Evolutionary conservation across 2,888 invertebrate species (phyloP), one percentile per base, ranked within the genome.

Genomic region (Rutpela maculata): DNA sequence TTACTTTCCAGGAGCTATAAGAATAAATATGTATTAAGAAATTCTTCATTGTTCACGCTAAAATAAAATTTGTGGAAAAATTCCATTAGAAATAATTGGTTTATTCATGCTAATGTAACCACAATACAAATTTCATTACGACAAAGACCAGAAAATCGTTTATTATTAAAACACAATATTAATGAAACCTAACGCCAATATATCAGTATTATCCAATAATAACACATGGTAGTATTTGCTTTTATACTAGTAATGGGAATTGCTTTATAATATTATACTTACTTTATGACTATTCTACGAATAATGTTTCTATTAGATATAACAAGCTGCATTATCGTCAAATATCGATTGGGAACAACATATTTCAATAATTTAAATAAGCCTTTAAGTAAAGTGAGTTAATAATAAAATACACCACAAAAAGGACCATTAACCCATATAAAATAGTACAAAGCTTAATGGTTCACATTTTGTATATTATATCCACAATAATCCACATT

Each of bases 241-340:
- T n/a, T 50, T n/a, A n/a, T 50, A 15, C n/a, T 50, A n/a, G 4
- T 50, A 50, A 50, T 50, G 50, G n/a, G 50, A 50, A 50, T 50
- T 50, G 50, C 50, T 50, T 50, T 50, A n/a, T 43, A 38, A 38
- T 15, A 50, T 50, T 50, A 50, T n/a, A n/a, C 15, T 50, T 50
- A 50, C 50, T 50, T 50, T n/a, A 50, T n/a, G 50, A 50, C n/a
- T 50, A 50, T 50, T 50, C 50, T n/a, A 50, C n/a, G 43, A 50
- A 50, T 50, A 50, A 50, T 50, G 50, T 50, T 50, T 50, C 50
- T n/a, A 43, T 50, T n/a, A 50, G n/a, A 6, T 50, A 43, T 12
- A 43, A 43, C 15, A 15, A 9, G 31, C 31, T 35, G 31, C 31
- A 35, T 35, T 6, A 35, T 35, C 5, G 31, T 35, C 9, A 35